Percentiles rank a stretch among this genome's conserved stretches.
Conservation (phyloP, 2,888 invertebrate species). For the Physocephala rufipes region DNA sequence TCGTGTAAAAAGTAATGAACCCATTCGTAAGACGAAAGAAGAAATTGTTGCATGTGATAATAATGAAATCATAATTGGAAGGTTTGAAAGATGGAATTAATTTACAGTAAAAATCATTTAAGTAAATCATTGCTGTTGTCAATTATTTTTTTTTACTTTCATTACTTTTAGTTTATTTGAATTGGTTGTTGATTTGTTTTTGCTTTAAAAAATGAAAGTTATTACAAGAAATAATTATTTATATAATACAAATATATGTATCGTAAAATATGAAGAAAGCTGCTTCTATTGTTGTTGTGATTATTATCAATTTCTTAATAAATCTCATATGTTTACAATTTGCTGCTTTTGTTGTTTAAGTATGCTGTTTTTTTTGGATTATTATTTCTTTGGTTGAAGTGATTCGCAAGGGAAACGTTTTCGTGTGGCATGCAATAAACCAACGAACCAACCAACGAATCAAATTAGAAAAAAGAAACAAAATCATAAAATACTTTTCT, state of each 20-base stretch:
- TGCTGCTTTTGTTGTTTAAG: not conserved
- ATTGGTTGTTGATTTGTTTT: slow-evolving; percentile 23
- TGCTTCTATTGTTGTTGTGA: slow-evolving; percentile 8
- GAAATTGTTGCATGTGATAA: too few relatives aligned
- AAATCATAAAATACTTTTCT: too few relatives aligned
- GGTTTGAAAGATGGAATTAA: too few relatives aligned
- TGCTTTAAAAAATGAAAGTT: slow-evolving; percentile 37
- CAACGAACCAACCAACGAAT: too few relatives aligned
- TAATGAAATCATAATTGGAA: too few relatives aligned
- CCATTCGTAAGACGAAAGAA: too few relatives aligned
- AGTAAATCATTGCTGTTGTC: too few relatives aligned
- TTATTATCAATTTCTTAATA: slow-evolving; percentile 7
- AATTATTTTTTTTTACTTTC: too few relatives aligned
- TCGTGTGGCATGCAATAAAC: slow-evolving; percentile 23
- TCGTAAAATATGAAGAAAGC: not conserved
- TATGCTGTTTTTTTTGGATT: not conserved
- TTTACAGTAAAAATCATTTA: too few relatives aligned
- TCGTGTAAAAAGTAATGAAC: too few relatives aligned
- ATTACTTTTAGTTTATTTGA: not conserved
- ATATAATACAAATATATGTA: not conserved
- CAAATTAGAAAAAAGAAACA: too few relatives aligned
- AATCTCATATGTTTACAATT: not conserved
- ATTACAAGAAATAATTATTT: slow-evolving; percentile 28
- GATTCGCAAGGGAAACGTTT: slow-evolving; percentile 4
- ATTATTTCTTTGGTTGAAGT: slow-evolving; percentile 5